Evolutionary conservation across 2,888 invertebrate genomes (phyloP).

Genomic region (Timandra comae): DNA sequence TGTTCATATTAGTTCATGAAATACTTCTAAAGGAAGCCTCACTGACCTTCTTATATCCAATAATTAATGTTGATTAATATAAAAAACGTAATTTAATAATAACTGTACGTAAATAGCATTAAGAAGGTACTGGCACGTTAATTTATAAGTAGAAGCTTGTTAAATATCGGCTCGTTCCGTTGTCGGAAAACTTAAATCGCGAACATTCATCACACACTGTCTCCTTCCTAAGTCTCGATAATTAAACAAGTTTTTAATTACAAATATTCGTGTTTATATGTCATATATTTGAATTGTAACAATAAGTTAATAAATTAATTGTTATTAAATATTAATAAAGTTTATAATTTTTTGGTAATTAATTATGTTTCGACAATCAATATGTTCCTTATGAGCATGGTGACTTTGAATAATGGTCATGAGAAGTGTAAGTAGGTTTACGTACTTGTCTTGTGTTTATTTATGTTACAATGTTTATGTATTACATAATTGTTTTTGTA

Average conservation of each 20-base stretch:
- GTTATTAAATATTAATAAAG: slow-evolving; percentile 5
- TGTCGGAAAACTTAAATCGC: slow-evolving; percentile 14
- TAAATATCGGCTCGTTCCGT: slow-evolving; percentile 1
- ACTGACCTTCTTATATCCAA: neutral
- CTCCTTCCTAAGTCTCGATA: slow-evolving; percentile 21
- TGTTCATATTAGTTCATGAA: neutral
- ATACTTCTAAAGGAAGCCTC: slow-evolving; percentile 4
- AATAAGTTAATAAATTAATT: slow-evolving; percentile 1
- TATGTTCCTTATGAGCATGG: slow-evolving; percentile 31
- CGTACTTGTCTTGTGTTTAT: slow-evolving; percentile 9
- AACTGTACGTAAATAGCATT: slow-evolving; percentile 5
- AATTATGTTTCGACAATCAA: slow-evolving; percentile 17
- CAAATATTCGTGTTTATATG: slow-evolving; percentile 7
- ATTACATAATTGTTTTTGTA: slow-evolving; percentile 5
- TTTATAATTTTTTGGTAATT: slow-evolving; percentile 10
- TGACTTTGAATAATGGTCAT: slow-evolving; percentile 27
- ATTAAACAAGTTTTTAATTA: slow-evolving; percentile 15
- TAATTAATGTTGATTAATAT: slow-evolving; percentile 4
- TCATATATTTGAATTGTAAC: slow-evolving; percentile 2
- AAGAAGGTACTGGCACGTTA: slow-evolving; percentile 1
- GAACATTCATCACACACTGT: slow-evolving; percentile 18
- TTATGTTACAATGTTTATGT: slow-evolving; percentile 12
- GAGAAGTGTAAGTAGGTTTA: slow-evolving; percentile 20
- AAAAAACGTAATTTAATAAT: slow-evolving; percentile 1
- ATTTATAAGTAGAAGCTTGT: slow-evolving; percentile 5